Evolutionary conservation across 2,113 vertebrate species (phyloP).

Genomic region (Motacilla alba): DNA sequence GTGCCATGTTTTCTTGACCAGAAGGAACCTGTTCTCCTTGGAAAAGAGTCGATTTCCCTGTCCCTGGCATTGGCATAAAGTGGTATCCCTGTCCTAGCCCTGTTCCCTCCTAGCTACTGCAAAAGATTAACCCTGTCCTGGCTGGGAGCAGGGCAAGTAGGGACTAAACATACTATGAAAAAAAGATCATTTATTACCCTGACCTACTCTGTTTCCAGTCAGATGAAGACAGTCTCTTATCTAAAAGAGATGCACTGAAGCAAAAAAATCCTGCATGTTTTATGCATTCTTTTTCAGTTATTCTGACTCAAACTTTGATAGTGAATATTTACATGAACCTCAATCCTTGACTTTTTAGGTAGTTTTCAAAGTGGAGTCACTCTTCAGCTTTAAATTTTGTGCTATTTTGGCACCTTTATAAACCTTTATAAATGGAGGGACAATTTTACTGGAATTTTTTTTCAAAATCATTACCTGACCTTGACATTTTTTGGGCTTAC

Average conservation of each 20-base stretch:
- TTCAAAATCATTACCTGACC: not conserved
- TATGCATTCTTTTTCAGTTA: not conserved
- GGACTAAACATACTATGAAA: not conserved
- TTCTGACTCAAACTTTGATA: not conserved
- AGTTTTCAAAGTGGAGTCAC: not conserved
- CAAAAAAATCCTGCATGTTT: not conserved
- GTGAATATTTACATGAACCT: not conserved
- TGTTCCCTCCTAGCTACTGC: not conserved
- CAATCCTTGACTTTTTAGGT: not conserved
- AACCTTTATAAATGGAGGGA: not conserved
- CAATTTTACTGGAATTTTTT: not conserved
- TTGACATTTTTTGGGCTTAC: not conserved
- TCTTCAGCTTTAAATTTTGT: not conserved
- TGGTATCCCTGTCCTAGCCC: not conserved
- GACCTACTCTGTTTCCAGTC: not conserved
- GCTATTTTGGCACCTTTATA: not conserved
- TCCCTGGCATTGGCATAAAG: not conserved
- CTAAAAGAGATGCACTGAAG: not conserved
- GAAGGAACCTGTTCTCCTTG: not conserved
- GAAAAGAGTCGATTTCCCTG: not conserved
- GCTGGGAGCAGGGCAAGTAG: not conserved
- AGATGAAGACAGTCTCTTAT: not conserved
- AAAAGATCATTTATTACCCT: not conserved
- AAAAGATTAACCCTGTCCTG: not conserved
- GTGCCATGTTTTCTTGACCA: fast-evolving